Base-by-base conservation (phyloP, 2,113 vertebrate genomes). In the Octodon degus region DNA sequence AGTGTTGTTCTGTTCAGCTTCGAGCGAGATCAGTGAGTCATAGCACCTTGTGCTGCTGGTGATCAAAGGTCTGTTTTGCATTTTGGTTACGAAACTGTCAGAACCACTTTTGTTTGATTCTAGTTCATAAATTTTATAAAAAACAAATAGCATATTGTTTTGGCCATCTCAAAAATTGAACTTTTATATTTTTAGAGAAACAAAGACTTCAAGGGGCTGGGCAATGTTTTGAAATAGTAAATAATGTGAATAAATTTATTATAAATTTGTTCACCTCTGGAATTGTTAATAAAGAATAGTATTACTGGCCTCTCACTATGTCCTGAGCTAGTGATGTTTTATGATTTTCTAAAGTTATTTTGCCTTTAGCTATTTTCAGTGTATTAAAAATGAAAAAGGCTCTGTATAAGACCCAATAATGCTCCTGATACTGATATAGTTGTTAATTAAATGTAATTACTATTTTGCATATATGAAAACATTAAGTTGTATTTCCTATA, bases 401-500 rank as follows among this genome's bases (percentile, higher is more conserved):
- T 95, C 93, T 55, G 60, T 63, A 98, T 87, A 97, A 88, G 70
- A 86, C 95, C 95, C 94, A 98, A 95, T 93, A 94, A 81, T 83
- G 85, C 40, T 93, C 84, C 97, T 90, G 77, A 93, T 86, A 98
- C 95, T 86, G 80, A 89, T 96, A 96, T 95, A 96, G 90, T 85
- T 97, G 91, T 97, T 97, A 96, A 95, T 98, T 98, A 97, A 98
- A 98, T 97, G 98, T 92, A 97, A 96, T 96, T 96, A 72, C 62
- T 97, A 94, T 97, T 97, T 94, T 34, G 90, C 91, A 97, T 97
- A 98, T 98, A 97, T 95, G 98, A 98, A 98, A 98, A 98, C 97
- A 98, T 96, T 96, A 98, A 94, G 97, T 98, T 98, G 97, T 95
- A 88, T 97, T 97, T 98, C 96, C 82, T 94, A 98, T 96, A 98